Base-by-base conservation (phyloP, 2,888 invertebrate species). In the Hyposoter didymator region DNA sequence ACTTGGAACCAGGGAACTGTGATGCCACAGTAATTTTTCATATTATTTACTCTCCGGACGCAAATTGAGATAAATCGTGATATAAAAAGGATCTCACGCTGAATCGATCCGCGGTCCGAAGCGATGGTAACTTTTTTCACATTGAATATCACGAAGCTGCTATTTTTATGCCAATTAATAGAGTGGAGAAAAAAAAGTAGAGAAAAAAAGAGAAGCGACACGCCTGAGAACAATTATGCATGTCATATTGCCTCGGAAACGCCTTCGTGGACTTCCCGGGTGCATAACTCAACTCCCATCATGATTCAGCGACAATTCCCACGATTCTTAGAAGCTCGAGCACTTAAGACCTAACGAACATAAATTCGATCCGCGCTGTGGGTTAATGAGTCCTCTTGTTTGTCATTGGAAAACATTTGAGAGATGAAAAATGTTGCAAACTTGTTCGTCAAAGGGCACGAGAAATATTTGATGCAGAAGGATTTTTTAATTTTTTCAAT, bases 181-280 rank as follows among this genome's bases (percentile, higher is more conserved):
- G 12, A 72, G 19, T 3, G 47, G n/a, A 22, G 19, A 22, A 59
- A 59, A 59, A 39, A 59, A 59, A 59, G 2, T 28, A 22, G 28
- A 5, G n/a, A n/a, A 59, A 59, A 28, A 67, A 64, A 55, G 52
- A 47, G 64, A 32, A 45, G 12, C 22, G 62, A 66, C 76, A 85
- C 64, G 85, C 80, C 80, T 74, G 76, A 78, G 81, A 80, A 80
- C 80, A 74, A 83, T 85, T 85, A 83, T 47, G 76, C 35, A 70
- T 64, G 80, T 75, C 75, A 69, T 62, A 52, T 73, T 43, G 73
- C 10, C 73, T 28, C n/a, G 52, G 35, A 59, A 74, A 75, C 62
- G 55, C 39, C 75, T 79, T 84, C 22, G 67, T 62, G 59, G 72
- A 76, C 62, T 78, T 80, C 22, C 45, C 80, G 62, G 78, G 80